These are phyloP conservation scores for Macrophya alboannulata DNA, from an alignment of 2,888 invertebrate species.

Conservation along the genomic window DNA sequence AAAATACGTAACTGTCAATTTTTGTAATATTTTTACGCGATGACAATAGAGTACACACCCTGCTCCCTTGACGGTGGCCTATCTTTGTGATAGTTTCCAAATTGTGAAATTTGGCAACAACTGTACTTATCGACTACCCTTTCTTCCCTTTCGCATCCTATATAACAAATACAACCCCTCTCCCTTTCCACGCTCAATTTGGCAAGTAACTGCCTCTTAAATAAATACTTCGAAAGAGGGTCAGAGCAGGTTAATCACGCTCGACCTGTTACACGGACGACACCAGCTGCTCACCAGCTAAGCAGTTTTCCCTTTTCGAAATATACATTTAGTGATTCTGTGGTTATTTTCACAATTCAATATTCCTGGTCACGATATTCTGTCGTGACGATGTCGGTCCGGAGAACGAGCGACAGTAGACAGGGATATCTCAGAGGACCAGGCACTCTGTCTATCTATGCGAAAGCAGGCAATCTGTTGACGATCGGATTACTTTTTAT, in stretches of 20 bases:
- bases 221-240: constrained; percentile 38
- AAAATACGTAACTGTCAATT: too few species aligned
- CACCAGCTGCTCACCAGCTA: constrained; percentile 13
- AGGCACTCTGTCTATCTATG: background rate
- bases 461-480: background rate
- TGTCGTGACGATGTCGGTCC: constrained; percentile 2
- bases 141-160: background rate
- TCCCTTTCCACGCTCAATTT: constrained; percentile 33
- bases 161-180: constrained; percentile 40
- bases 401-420: background rate
- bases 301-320: background rate
- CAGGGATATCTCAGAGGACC: background rate
- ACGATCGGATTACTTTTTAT: constrained; percentile 29
- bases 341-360: background rate
- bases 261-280: constrained; percentile 29
- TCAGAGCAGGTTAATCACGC: constrained; percentile 29
- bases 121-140: background rate
- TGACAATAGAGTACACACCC: too few species aligned
- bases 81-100: too few species aligned
- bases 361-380: too few species aligned
- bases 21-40: too few species aligned
- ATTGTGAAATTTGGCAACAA: too few species aligned
- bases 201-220: background rate
- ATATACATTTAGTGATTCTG: background rate
- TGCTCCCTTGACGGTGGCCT: too few species aligned